phyloP scores from a whole-genome alignment of 2,113 vertebrate species.

The Hiodon tergisus region DNA sequence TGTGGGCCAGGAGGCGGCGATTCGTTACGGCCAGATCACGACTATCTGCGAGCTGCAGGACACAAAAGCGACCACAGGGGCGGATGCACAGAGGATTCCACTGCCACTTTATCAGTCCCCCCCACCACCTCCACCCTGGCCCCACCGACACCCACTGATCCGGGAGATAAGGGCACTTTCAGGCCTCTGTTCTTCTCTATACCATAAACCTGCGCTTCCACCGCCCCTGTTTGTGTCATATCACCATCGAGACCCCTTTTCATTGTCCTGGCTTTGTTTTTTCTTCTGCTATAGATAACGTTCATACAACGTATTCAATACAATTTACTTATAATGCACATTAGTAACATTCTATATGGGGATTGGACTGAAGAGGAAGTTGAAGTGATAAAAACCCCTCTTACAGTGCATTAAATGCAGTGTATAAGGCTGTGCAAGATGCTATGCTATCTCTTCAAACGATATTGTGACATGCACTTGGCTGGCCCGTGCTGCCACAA shows the following conservation, averaged over 20 bases:
- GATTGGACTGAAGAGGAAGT: not conserved
- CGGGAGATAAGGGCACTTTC: conserved; percentile 34
- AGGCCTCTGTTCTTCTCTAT: conserved; percentile 11
- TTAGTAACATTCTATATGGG: too few relatives aligned
- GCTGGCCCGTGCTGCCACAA: not conserved
- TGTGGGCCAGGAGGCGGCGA: not conserved
- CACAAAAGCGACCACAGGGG: conserved; percentile 21
- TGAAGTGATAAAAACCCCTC: not conserved
- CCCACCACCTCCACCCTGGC: conserved; percentile 34
- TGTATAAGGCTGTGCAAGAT: not conserved
- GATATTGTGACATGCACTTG: conserved; percentile 3
- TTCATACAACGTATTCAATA: too few relatives aligned
- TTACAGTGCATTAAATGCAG: not conserved
- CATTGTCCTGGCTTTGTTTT: too few relatives aligned
- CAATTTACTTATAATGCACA: too few relatives aligned
- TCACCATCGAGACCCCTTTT: too few relatives aligned
- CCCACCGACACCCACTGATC: conserved; percentile 39
- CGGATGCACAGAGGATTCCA: conserved; percentile 30
- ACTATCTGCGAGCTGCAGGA: conserved; percentile 24
- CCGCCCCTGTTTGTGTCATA: not conserved
- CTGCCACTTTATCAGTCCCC: conserved; percentile 31
- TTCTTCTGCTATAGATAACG: too few relatives aligned
- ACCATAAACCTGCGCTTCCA: not conserved
- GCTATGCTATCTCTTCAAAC: not conserved
- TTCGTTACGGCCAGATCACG: conserved; percentile 8